phyloP scores from a whole-genome alignment of 2,888 invertebrate genomes.

The Thera obeliscata region DNA sequence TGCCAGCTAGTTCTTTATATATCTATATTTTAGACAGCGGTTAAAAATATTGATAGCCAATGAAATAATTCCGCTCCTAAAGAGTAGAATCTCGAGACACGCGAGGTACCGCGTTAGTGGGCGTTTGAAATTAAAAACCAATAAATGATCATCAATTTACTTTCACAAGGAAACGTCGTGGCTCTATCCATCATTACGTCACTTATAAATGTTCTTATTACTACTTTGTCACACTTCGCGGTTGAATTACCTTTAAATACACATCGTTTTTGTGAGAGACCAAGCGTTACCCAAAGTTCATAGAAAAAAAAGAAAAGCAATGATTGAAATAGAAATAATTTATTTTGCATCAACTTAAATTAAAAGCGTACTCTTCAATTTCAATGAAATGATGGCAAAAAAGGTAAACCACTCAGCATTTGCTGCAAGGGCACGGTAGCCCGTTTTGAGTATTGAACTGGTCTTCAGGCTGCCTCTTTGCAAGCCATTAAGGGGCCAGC shows the following conservation, averaged over 20 bases:
- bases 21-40: no score
- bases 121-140: slow-evolving; percentile 1
- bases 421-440: no score
- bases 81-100: neutral
- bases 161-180: slow-evolving; percentile 29
- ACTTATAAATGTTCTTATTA: slow-evolving; percentile 29
- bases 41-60: neutral
- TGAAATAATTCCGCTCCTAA: neutral
- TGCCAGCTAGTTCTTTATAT: no score
- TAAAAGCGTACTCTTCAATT: no score
- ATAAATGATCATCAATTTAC: slow-evolving; percentile 23
- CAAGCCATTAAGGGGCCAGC: no score
- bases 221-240: slow-evolving; percentile 30
- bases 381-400: no score
- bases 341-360: no score
- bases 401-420: no score
- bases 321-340: no score
- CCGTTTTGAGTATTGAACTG: no score
- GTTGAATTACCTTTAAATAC: slow-evolving; percentile 9
- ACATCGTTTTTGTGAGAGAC: slow-evolving; percentile 1
- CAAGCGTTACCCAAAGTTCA: neutral
- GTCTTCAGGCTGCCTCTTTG: no score
- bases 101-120: neutral
- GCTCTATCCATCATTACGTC: slow-evolving; percentile 27
- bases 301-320: no score